These are phyloP conservation scores for Aphodius granarius DNA, from an alignment of 2,888 invertebrate species.

Conservation along the genomic window DNA sequence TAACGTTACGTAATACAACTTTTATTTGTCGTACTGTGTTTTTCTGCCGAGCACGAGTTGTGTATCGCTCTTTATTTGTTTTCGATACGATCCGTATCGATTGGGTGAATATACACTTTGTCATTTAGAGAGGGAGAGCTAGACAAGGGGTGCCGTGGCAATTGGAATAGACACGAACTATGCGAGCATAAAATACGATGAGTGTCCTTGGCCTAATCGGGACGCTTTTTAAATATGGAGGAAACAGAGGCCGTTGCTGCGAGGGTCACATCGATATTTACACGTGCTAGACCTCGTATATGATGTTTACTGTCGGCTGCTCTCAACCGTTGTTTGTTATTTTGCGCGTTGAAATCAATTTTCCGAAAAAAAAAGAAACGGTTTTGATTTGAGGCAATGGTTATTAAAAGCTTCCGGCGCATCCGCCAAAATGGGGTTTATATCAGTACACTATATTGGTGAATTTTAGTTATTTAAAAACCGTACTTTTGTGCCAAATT, in stretches of 20 bases:
- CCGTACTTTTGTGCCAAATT: too few species aligned
- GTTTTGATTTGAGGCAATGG: background rate
- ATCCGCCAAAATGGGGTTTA: background rate
- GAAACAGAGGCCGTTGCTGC: background rate
- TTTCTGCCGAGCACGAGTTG: background rate
- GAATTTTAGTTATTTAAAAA: too few species aligned
- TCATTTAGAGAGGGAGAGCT: background rate
- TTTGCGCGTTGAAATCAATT: background rate
- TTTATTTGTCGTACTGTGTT: background rate
- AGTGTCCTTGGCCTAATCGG: background rate
- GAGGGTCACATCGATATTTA: background rate
- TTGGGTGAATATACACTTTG: background rate
- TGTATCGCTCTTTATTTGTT: background rate
- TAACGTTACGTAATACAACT: background rate
- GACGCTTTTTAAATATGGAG: background rate
- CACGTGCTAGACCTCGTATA: background rate
- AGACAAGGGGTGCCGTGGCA: background rate
- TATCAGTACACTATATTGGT: too few species aligned
- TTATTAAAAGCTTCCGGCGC: background rate
- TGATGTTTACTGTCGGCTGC: background rate
- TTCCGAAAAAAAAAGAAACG: background rate
- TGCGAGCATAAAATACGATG: background rate
- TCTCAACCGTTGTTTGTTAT: background rate
- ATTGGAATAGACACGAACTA: background rate
- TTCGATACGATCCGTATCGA: background rate